phyloP scores from a whole-genome alignment of 2,888 invertebrate species.

The Lasiommata megera region DNA sequence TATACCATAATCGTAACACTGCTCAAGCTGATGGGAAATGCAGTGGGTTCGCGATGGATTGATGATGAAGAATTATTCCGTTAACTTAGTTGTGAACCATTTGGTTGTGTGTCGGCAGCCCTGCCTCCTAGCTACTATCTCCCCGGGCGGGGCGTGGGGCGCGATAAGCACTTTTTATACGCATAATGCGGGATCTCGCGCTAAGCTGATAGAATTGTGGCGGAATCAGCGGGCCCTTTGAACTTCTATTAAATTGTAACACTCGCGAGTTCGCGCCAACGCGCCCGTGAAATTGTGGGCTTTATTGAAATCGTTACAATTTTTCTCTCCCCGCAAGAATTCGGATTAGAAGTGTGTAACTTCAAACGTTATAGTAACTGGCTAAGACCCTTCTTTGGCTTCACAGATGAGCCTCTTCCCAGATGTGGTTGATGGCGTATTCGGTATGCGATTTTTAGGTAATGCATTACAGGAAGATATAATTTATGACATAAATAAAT shows the following conservation, averaged over 20 bases:
- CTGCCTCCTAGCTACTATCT: conserved; percentile 33
- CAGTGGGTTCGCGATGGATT: no score
- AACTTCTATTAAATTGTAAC: conserved; percentile 80
- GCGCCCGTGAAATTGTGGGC: conserved; percentile 76
- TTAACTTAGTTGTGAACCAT: no score
- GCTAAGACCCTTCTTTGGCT: no score
- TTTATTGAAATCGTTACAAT: conserved; percentile 73
- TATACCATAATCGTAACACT: no score
- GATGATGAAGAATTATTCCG: no score
- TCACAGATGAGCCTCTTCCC: not conserved
- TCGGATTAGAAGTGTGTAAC: conserved; percentile 17
- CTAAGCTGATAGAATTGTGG: conserved; percentile 81
- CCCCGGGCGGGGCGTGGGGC: conserved; percentile 31
- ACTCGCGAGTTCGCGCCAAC: conserved; percentile 74
- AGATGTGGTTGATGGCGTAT: no score
- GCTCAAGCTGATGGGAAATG: no score
- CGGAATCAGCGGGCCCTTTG: conserved; percentile 78
- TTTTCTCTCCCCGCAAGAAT: conserved; percentile 45
- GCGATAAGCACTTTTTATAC: conserved; percentile 80
- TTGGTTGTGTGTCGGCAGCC: conserved; percentile 5
- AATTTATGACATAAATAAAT: no score
- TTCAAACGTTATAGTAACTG: not conserved
- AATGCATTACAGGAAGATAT: no score
- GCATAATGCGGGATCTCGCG: conserved; percentile 77
- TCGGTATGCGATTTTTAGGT: no score